Conservation (phyloP, 2,888 invertebrate genomes). For the Steinernema carpocapsae region DNA sequence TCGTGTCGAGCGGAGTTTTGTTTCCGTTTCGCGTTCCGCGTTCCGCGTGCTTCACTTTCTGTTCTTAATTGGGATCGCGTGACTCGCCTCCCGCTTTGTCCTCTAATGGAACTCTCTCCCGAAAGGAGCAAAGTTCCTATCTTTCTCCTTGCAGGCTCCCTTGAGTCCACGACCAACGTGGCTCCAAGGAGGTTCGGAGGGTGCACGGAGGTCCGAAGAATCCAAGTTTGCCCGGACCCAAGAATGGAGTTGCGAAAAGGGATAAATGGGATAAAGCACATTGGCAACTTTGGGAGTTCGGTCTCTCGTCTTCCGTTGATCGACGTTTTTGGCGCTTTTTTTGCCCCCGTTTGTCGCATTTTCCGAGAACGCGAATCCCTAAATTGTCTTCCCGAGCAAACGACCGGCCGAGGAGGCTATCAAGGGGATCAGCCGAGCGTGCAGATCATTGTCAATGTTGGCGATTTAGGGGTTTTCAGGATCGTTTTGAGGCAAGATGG, state of each 20-base stretch:
- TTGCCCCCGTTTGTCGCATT: not conserved
- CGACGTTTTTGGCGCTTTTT: not conserved
- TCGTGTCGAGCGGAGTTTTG: not conserved
- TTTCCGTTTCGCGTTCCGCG: not conserved
- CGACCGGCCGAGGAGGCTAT: not conserved
- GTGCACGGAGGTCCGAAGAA: not conserved
- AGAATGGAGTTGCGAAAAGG: not conserved
- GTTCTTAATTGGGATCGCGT: slow-evolving; percentile 13
- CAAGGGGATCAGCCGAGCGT: slow-evolving; percentile 11
- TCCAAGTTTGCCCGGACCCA: not conserved
- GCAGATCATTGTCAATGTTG: slow-evolving; percentile 12
- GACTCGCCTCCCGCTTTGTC: slow-evolving; percentile 10
- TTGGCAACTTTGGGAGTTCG: not conserved
- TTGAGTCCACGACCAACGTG: not conserved
- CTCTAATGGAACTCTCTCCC: too few relatives aligned
- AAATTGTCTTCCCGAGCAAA: not conserved
- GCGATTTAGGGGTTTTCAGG: too few relatives aligned
- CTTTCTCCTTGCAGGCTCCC: not conserved
- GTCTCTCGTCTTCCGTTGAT: not conserved
- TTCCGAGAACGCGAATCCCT: not conserved
- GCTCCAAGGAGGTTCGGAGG: not conserved
- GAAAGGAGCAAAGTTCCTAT: not conserved
- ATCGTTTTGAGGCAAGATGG: too few relatives aligned
- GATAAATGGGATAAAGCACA: not conserved
- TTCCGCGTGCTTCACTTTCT: not conserved